Base-by-base conservation (phyloP, 2,888 invertebrate genomes). In the Ophion obscuratus region DNA sequence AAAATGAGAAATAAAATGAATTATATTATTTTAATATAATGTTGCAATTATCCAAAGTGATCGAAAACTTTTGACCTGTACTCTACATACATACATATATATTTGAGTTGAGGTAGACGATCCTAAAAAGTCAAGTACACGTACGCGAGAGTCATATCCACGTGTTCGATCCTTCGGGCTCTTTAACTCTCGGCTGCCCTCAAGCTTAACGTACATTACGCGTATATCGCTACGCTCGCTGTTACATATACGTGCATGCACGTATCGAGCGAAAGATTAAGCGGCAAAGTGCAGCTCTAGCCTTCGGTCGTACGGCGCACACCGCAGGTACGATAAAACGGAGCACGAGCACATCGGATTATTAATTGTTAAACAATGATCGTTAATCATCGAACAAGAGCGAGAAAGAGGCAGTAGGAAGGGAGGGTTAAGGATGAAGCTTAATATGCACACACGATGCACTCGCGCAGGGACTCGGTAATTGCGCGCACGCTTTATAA, bases 351-450 rank as follows among this genome's bases (percentile, higher is more conserved):
- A 24, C 66, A 53, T 24, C 67, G 80, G 81, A 78, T 88, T 88
- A 88, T 88, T 87, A 88, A 88, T 88, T 88, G 85, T 84, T 83
- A 88, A 88, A 87, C 88, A 88, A 88, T 88, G 87, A 87, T 88
- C 88, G 86, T 88, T 87, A 88, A 88, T 88, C 88, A 88, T 88
- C 75, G 78, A 59, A 53, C 66, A 77, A 81, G 71, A 83, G 83
- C 73, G 75, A 74, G 74, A 84, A 77, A 83, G 40, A 80, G 47
- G 77, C 77, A 59, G 27, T n/a, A n/a, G 59, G 47, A 36, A 2
- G n/a, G 20, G 27, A 24, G 1, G 44, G 40, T 27, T 27, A n/a
- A 61, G 27, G 27, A 80, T 47, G 61, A 59, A 44, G 66, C 44
- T 66, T 53, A 53, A 53, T 53, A 53, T 14, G 53, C 53, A 5